phyloP scores from a whole-genome alignment of 2,888 invertebrate genomes.

The Sarcophaga variegata region DNA sequence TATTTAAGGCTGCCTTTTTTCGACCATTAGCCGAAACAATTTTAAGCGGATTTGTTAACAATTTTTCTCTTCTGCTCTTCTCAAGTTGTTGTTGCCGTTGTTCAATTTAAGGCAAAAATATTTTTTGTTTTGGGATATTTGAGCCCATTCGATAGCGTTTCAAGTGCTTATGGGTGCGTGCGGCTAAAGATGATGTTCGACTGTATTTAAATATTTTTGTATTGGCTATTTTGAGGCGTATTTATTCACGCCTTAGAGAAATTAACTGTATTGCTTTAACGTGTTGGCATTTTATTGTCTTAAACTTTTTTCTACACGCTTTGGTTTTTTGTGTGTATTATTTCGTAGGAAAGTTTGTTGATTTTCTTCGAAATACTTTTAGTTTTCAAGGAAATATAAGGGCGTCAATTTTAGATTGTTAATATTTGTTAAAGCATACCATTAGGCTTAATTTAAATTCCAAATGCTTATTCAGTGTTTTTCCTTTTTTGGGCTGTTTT shows the following conservation, averaged over 20 bases:
- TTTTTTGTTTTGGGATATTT: background rate
- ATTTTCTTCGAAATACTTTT: background rate
- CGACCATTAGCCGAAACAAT: constrained; percentile 60
- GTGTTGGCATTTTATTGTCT: constrained; percentile 64
- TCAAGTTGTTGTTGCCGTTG: background rate
- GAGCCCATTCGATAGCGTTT: background rate
- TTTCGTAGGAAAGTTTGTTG: background rate
- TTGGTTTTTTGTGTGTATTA: background rate
- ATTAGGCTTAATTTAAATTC: constrained; percentile 63
- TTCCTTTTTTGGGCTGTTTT: background rate
- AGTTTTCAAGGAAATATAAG: constrained; percentile 48
- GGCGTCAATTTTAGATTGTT: constrained; percentile 55
- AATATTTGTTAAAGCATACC: constrained; percentile 23
- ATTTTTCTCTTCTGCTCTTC: constrained; percentile 1
- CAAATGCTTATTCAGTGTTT: constrained; percentile 52
- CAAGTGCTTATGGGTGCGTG: background rate
- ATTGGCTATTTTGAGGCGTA: constrained; percentile 67
- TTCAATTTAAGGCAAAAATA: constrained; percentile 12
- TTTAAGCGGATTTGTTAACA: constrained; percentile 69
- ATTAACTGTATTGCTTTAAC: constrained; percentile 69
- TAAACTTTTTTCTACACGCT: constrained; percentile 18
- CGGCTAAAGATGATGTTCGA: background rate
- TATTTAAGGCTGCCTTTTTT: constrained; percentile 12
- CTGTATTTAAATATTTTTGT: constrained; percentile 56
- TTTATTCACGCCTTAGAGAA: constrained; percentile 67